Conservation (phyloP, 2,888 invertebrate species). For the Campopleginae sp. region DNA sequence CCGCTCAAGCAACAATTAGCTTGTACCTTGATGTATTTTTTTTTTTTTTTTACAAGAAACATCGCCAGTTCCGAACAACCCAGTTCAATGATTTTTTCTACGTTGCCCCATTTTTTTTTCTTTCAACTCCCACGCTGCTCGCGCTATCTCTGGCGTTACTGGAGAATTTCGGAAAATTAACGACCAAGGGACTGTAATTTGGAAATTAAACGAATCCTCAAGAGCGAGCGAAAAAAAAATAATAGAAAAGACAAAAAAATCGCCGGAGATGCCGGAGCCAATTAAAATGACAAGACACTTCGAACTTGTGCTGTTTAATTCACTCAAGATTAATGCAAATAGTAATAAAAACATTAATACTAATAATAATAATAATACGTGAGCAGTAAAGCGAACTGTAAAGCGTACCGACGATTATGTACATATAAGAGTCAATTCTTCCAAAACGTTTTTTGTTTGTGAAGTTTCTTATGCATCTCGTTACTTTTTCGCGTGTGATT, state of each 20-base stretch:
- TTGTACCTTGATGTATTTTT: slow-evolving; percentile 59
- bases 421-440: slow-evolving; percentile 74
- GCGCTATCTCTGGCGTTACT: slow-evolving; percentile 23
- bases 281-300: slow-evolving; percentile 73
- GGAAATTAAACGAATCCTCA: background rate
- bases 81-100: background rate
- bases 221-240: slow-evolving; percentile 11
- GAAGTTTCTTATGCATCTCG: slow-evolving; percentile 58
- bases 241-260: slow-evolving; percentile 4
- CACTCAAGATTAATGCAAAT: slow-evolving; percentile 69
- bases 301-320: slow-evolving; percentile 74
- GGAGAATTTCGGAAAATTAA: background rate
- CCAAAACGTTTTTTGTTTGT: slow-evolving; percentile 68
- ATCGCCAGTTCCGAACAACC: slow-evolving; percentile 29
- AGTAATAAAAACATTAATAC: slow-evolving; percentile 59
- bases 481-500: slow-evolving; percentile 51
- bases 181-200: background rate
- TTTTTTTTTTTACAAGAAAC: slow-evolving; percentile 48
- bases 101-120: background rate
- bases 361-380: slow-evolving; percentile 35
- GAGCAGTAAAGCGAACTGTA: slow-evolving; percentile 64
- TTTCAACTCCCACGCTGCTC: slow-evolving; percentile 32
- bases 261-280: slow-evolving; percentile 9
- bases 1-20: slow-evolving; percentile 64
- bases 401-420: slow-evolving; percentile 65